Conservation (phyloP, 2,113 vertebrate species). For the Lates calcarifer region DNA sequence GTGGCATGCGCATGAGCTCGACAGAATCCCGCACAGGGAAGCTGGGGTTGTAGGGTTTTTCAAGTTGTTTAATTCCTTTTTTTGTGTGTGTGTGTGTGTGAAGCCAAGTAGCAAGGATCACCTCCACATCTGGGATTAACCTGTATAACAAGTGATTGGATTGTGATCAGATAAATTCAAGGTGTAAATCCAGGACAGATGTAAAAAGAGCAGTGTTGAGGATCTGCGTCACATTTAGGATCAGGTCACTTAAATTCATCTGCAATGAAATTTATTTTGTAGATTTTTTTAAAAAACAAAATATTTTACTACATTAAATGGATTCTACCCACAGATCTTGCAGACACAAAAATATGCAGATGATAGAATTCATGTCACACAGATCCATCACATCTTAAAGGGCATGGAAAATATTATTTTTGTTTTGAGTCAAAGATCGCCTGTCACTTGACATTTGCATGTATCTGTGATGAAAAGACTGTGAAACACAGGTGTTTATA, state of each 20-base stretch:
- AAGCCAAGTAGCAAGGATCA: background rate
- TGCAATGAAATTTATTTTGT: background rate
- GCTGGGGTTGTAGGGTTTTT: conserved; percentile 19
- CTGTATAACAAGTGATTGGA: conserved; percentile 18
- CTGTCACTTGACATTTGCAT: no score
- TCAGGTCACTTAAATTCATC: background rate
- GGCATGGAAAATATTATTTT: no score
- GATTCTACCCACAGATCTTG: no score
- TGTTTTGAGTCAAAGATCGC: no score
- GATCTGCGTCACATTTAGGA: background rate
- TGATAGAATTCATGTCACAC: no score
- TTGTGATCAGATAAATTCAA: conserved; percentile 17
- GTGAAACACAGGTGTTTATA: background rate
- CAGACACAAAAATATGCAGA: no score
- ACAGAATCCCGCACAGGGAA: conserved; percentile 41
- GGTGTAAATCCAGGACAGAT: conserved; percentile 7
- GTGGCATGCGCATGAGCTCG: conserved; percentile 42
- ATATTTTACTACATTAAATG: background rate
- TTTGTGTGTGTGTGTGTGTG: background rate
- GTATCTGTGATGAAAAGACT: background rate
- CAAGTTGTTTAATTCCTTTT: conserved; percentile 21
- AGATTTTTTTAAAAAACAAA: background rate
- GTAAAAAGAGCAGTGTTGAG: background rate
- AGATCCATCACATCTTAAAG: no score
- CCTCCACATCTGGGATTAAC: conserved; percentile 50